A percentile compares a stretch with the other conserved stretches of the same genome.
These are phyloP conservation scores for Andrena cerasifolii DNA, from an alignment of 1,140 invertebrate species.

Conservation along the genomic window DNA sequence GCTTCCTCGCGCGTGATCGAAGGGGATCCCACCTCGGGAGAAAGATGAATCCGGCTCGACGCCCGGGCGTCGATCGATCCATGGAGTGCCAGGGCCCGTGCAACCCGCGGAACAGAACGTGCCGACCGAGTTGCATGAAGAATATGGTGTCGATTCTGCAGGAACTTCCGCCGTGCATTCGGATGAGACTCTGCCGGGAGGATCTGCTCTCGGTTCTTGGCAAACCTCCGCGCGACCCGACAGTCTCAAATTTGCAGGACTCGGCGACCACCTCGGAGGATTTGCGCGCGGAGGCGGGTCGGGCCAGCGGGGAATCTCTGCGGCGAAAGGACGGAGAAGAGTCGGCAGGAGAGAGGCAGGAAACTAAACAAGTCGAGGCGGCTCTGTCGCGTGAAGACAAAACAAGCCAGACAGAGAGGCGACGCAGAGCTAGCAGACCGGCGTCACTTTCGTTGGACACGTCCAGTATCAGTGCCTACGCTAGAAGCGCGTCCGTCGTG, in stretches of 20 bases:
- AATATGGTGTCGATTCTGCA: constrained; percentile 4
- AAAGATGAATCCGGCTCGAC: constrained; percentile 39
- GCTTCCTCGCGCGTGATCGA: constrained; percentile 4
- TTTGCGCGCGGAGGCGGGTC: accelerated
- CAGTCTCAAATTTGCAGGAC: accelerated
- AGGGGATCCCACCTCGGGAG: constrained; percentile 26
- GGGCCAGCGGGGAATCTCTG: neutral
- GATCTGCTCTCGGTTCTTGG: neutral
- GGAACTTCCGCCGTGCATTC: constrained; percentile 25
- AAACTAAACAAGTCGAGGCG: neutral
- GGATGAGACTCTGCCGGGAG: constrained; percentile 1
- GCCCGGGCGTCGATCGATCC: constrained; percentile 37
- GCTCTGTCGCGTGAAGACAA: neutral
- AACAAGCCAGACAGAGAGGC: neutral
- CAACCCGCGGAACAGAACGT: constrained; percentile 40
- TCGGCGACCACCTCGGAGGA: neutral
- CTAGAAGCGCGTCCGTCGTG: neutral
- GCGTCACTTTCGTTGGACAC: neutral
- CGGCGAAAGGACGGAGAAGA: no score
- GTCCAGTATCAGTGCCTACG: accelerated
- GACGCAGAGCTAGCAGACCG: neutral
- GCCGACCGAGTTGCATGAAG: neutral
- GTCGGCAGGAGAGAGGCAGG: neutral
- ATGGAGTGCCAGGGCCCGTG: constrained; percentile 60
- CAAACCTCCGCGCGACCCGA: neutral